These are phyloP conservation scores for Hirtodrosophila histrioides DNA, from an alignment of 2,888 invertebrate genomes.

Conservation along the genomic window DNA sequence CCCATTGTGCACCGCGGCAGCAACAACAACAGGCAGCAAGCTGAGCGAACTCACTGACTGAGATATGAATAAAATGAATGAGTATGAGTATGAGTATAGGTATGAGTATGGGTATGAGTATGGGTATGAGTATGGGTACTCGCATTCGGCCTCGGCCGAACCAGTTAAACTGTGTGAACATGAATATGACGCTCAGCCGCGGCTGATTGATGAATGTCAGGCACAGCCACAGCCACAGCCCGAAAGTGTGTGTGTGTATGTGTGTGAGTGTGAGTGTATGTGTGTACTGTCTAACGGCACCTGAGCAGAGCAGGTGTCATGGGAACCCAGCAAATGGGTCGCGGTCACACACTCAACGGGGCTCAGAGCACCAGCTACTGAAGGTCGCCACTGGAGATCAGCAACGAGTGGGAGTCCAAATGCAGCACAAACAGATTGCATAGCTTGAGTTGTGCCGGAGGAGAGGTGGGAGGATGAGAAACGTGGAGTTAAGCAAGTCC, in stretches of 20 bases:
- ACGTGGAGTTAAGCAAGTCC: too few relatives aligned
- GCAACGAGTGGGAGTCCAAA: constrained; percentile 42
- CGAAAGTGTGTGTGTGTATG: constrained; percentile 10
- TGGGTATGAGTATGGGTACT: constrained; percentile 5
- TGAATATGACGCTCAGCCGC: constrained; percentile 46
- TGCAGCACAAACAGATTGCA: neutral
- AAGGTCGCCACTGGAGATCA: constrained; percentile 64
- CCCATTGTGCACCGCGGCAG: constrained; percentile 53
- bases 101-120: constrained; percentile 1
- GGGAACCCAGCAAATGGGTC: constrained; percentile 66
- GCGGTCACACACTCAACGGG: constrained; percentile 56
- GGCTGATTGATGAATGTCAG: constrained; percentile 74
- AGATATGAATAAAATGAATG: constrained; percentile 62
- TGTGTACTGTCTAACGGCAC: constrained; percentile 51
- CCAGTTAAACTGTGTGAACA: constrained; percentile 65
- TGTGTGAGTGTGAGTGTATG: constrained; percentile 4
- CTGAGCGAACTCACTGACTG: constrained; percentile 20
- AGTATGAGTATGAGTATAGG: constrained; percentile 2
- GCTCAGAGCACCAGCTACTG: constrained; percentile 36
- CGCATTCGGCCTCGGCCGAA: constrained; percentile 33
- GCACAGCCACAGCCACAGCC: constrained; percentile 42
- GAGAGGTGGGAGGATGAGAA: neutral
- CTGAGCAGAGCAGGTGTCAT: constrained; percentile 66
- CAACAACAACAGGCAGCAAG: constrained; percentile 16
- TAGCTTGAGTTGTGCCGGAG: neutral